Evolutionary conservation across 2,797 vertebrate species (phyloP), one percentile per base, ranked within the genome.

Genomic region (Falco columbarius): DNA sequence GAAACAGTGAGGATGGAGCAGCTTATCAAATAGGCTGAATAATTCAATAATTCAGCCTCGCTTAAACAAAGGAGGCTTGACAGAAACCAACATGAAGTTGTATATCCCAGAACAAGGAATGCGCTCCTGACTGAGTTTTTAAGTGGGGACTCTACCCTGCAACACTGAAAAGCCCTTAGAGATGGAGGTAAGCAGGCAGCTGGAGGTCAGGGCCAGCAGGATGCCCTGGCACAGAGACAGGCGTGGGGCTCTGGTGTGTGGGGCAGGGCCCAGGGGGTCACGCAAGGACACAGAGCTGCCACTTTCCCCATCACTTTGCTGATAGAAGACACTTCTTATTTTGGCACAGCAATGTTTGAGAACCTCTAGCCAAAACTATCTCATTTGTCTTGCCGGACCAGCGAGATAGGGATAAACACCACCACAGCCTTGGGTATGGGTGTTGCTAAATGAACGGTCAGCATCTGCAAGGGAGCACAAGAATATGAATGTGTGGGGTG

Each of bases 231-330:
- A 59, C 4, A 8, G 58, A 27, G 56, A 29, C 0, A 40, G 1
- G 6, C 6, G 2, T 4, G 7, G 56, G n/a, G 16, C 49, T 47
- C n/a, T 27, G 26, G 18, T 1, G 0, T 12, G 30, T 18, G 46
- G 34, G 14, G 12, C 38, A 76, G 51, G 7, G 34, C 21, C 20
- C 24, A 11, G 18, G 42, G 36, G 5, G 47, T 62, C n/a, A 19
- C 30, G 9, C 13, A 15, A 24, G 38, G 46, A 55, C 17, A 16
- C 0, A 1, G 30, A 49, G 34, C 49, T 66, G 26, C 73, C 1
- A 1, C 55, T 55, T 73, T 38, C 29, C 11, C 30, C 32, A 5
- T 51, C 1, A 0, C 29, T 81, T 63, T 38, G 12, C 13, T 24
- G 27, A 44, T 44, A 42, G 10, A 34, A 77, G 61, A 77, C 12